Base-by-base conservation (phyloP, 2,113 vertebrate genomes). In the Telmatochromis brichardi region DNA sequence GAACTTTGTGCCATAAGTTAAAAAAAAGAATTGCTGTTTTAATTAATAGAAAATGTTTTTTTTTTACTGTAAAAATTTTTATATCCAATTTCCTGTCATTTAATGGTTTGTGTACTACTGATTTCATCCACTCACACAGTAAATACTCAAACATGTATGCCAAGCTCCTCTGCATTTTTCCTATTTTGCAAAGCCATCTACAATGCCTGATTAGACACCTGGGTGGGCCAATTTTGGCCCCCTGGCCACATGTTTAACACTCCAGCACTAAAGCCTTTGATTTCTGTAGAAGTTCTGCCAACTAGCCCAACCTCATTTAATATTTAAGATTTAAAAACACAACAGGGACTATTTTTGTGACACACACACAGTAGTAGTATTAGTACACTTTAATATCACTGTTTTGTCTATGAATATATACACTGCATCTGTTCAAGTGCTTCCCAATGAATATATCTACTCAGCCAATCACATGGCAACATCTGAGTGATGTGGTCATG, bases 21-120 rank as follows among this genome's bases (percentile, higher is more conserved):
- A 71, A 71, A 40, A 65, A 71, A 23, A 4, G 5, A 71, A 1
- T 15, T 45, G 37, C 8, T 26, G n/a, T 71, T 71, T 45, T 23
- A 71, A 42, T 45, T 71, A 6, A 71, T 23, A 42, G 1, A 71
- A 42, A 42, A 71, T 40, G 4, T 0, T 1, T 21, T 31, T 21
- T 31, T 42, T 42, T 71, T 23, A 60, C 57, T 60, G 57, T 60
- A 60, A 55, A 55, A 23, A 1, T 0, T 0, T 1, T 17, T 1
- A 4, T 10, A 40, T 21, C 33, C 0, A 0, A 42, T 71, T 71
- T 42, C 65, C n/a, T 9, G 65, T 42, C n/a, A 71, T 42, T 71
- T 71, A 71, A 40, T 71, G 65, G 35, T 71, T 71, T 42, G n/a
- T 42, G 19, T 68, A 23, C 7, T 68, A 42, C 35, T 21, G 35